phyloP scores from a whole-genome alignment of 2,113 vertebrate species.

The Triplophysa tibetana region DNA sequence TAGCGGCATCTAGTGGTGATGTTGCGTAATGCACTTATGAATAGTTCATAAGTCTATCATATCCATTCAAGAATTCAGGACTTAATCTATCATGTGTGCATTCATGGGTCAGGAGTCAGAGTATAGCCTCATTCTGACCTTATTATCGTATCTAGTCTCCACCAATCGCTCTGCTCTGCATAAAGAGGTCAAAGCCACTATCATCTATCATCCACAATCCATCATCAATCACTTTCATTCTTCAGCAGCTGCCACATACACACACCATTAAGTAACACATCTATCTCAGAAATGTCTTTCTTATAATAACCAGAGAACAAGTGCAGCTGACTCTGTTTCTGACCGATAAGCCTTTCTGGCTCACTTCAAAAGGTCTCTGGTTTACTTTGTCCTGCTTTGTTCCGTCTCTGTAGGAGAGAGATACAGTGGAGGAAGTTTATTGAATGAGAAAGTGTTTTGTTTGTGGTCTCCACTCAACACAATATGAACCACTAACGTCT shows the following conservation, averaged over 20 bases:
- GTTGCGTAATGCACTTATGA: not conserved
- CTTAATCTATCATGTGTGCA: not conserved
- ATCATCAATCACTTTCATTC: constrained; percentile 60
- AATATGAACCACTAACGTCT: not conserved
- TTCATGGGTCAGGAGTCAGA: constrained; percentile 14
- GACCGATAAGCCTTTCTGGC: not conserved
- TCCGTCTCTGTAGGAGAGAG: not conserved
- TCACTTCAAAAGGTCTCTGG: not conserved
- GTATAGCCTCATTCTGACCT: constrained; percentile 29
- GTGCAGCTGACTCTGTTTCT: not conserved
- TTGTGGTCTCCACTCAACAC: not conserved
- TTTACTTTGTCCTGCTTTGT: constrained; percentile 16
- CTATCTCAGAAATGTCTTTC: not conserved
- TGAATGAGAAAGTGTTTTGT: not conserved
- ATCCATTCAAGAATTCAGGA: not conserved
- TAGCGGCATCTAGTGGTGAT: no score
- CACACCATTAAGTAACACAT: constrained; percentile 10
- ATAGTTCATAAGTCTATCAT: not conserved
- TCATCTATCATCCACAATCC: constrained; percentile 56
- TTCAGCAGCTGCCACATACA: constrained; percentile 28
- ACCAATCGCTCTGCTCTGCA: constrained; percentile 37
- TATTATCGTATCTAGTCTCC: constrained; percentile 35
- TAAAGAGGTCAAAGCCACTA: constrained; percentile 43
- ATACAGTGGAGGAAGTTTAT: constrained; percentile 4
- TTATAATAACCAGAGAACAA: not conserved